phyloP scores from a whole-genome alignment of 2,113 vertebrate species.

The Turdus rufiventris region DNA sequence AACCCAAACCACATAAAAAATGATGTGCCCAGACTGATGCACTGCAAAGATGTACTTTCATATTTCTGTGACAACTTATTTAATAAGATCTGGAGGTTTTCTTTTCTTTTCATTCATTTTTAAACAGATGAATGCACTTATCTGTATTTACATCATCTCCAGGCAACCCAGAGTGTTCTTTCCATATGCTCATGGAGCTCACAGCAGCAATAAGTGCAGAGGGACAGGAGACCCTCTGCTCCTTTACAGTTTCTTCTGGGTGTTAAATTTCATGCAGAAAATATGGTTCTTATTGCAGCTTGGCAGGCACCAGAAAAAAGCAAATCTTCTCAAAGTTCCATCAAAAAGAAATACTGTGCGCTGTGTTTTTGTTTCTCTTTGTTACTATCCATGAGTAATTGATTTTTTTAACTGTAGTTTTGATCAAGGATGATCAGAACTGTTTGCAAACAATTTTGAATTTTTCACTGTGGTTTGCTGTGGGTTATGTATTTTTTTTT shows the following conservation, averaged over 20 bases:
- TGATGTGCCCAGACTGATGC: neutral
- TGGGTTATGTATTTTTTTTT: neutral
- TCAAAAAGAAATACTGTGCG: neutral
- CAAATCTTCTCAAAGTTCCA: neutral
- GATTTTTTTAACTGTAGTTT: neutral
- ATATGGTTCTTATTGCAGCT: constrained; percentile 54
- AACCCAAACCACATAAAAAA: neutral
- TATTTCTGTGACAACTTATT: neutral
- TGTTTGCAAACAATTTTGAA: neutral
- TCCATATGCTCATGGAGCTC: neutral
- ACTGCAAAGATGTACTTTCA: neutral
- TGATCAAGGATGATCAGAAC: neutral
- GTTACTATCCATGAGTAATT: neutral
- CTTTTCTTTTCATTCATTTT: neutral
- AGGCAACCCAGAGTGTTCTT: neutral
- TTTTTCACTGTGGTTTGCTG: neutral
- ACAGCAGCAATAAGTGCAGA: neutral
- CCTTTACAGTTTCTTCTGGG: constrained; percentile 26
- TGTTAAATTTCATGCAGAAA: constrained; percentile 56
- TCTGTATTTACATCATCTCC: neutral
- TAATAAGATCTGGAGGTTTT: neutral
- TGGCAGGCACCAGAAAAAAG: neutral
- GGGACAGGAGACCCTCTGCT: constrained; percentile 45
- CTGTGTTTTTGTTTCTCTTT: neutral
- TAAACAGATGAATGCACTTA: neutral